Base-by-base conservation (phyloP, 2,113 vertebrate genomes). In the Theristicus caerulescens region DNA sequence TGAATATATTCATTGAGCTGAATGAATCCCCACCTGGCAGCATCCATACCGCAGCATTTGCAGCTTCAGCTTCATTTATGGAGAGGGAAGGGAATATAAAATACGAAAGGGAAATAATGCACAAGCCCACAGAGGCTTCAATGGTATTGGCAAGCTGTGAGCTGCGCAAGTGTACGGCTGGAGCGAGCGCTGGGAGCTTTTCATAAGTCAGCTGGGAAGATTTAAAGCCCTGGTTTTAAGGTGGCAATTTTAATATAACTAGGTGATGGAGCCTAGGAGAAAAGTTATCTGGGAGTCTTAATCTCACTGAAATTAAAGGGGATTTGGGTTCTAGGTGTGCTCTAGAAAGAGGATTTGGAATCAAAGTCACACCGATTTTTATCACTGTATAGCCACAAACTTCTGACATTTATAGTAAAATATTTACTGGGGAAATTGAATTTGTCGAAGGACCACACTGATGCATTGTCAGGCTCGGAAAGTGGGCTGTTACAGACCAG, bases 21-120 rank as follows among this genome's bases (percentile, higher is more conserved):
- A 92, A 95, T 57, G 82, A 73, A 92, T 96, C 95, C 92, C 94
- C 89, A 95, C 81, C 91, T 82, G 94, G 94, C 96, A 94, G 67
- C 73, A 82, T 88, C 90, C 49, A 32, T 76, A 64, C 46, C n/a
- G 8, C 81, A 76, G 86, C 81, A 22, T 90, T 86, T 81, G 65
- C 92, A 93, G 91, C 86, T 88, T 96, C 79, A 67, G 78, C 93
- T 84, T 94, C 62, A 49, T 88, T 94, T 95, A 54, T 90, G 92
- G 84, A 85, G 90, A 96, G 62, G 74, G 71, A 90, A 95, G 82
- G 89, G 88, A 96, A 86, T 94, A 51, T 62, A 64, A 90, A 94
- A 88, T 47, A 71, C 31, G 10, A 36, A 90, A 90, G 71, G 70
- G 94, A 96, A 93, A 93, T 94, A 76, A 90, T 11, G 47, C 79